A percentile compares a stretch with the other conserved stretches of the same genome.
These are phyloP conservation scores for Rhinolophus sinicus DNA, from an alignment of 2,113 vertebrate species.

Conservation along the genomic window DNA sequence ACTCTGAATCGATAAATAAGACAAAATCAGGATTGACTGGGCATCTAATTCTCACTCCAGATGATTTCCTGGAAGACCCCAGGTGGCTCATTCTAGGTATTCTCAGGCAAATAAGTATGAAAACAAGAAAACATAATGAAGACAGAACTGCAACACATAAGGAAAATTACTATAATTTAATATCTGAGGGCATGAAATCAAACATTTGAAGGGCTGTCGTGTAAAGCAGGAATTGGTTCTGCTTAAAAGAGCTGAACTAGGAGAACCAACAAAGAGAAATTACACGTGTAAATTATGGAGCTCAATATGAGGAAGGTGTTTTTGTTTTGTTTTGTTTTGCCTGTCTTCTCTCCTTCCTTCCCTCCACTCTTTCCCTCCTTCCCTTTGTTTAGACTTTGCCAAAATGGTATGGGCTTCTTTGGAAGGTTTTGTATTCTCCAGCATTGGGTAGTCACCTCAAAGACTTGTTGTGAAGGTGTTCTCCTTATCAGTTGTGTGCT, in stretches of 20 bases:
- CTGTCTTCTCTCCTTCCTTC: neutral
- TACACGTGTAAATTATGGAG: neutral
- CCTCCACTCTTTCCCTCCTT: too few species aligned
- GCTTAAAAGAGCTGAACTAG: neutral
- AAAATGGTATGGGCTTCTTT: neutral
- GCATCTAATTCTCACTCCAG: neutral
- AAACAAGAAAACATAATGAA: constrained; percentile 55
- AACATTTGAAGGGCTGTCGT: constrained; percentile 20
- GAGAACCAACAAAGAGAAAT: constrained; percentile 52
- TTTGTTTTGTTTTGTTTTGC: neutral
- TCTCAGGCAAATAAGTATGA: constrained; percentile 49
- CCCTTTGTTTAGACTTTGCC: neutral
- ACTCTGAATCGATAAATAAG: neutral
- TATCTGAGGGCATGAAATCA: constrained; percentile 51
- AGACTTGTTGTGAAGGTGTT: neutral
- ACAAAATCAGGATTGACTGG: neutral
- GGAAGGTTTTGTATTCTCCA: neutral
- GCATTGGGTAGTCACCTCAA: neutral
- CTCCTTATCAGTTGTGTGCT: neutral
- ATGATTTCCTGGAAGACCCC: constrained; percentile 34
- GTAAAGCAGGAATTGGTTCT: constrained; percentile 31
- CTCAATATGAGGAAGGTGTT: neutral
- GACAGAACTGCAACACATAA: neutral
- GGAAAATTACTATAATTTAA: constrained; percentile 12
- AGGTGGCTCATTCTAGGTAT: neutral